phyloP scores from a whole-genome alignment of 2,888 invertebrate genomes.

The Protonemura montana region DNA sequence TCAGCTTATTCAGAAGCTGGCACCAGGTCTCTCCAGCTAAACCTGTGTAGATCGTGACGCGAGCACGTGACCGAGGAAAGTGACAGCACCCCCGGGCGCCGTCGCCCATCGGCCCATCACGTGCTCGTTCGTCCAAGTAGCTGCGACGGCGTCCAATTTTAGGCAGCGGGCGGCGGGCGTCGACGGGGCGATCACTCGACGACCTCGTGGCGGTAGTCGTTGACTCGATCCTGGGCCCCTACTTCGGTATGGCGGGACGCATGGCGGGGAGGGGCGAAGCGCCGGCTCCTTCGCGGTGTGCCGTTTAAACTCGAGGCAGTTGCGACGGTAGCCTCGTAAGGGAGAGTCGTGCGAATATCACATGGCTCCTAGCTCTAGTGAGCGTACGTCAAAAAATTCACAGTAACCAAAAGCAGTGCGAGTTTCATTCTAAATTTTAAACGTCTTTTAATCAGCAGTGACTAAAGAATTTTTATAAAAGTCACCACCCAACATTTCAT shows the following conservation, averaged over 20 bases:
- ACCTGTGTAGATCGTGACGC: too few species aligned
- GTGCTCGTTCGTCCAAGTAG: too few species aligned
- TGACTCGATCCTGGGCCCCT: background rate
- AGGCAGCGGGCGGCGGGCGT: too few species aligned
- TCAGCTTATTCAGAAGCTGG: too few species aligned
- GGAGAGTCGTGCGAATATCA: background rate
- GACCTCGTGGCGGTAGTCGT: background rate
- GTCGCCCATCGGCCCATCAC: too few species aligned
- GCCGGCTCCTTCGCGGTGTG: background rate
- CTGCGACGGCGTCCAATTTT: too few species aligned
- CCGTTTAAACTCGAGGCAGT: background rate
- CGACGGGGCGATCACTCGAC: background rate
- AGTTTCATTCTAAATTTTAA: background rate
- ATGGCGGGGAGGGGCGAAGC: background rate
- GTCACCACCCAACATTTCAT: background rate
- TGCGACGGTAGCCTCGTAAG: background rate
- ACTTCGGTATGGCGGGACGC: background rate
- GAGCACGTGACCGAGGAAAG: too few species aligned
- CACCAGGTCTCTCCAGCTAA: too few species aligned
- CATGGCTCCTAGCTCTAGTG: background rate
- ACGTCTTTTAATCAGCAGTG: background rate
- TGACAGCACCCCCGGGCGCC: too few species aligned
- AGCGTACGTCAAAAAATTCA: background rate
- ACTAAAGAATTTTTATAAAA: background rate
- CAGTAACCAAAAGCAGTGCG: background rate